Conservation (phyloP, 2,113 vertebrate genomes). For the Sander lucioperca region DNA sequence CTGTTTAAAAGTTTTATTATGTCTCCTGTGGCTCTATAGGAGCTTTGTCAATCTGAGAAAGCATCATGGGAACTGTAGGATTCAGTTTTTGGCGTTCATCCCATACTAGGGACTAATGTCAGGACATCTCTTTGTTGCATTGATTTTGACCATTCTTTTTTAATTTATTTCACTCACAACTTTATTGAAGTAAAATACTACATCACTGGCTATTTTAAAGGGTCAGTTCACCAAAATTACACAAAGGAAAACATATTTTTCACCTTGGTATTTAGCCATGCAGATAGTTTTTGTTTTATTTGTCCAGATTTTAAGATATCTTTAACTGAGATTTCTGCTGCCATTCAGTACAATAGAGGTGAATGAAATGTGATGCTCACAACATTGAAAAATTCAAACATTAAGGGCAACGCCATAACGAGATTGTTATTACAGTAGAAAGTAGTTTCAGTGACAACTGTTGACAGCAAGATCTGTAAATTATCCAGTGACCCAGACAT, state of each 20-base stretch:
- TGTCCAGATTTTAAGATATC: neutral
- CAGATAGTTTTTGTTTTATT: neutral
- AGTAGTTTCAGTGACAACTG: neutral
- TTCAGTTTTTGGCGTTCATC: neutral
- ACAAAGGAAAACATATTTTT: slow-evolving; percentile 13
- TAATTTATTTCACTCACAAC: neutral
- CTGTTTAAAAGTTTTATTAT: neutral
- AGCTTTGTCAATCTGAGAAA: neutral
- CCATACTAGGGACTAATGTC: neutral
- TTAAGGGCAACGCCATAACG: neutral
- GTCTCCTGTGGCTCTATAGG: neutral
- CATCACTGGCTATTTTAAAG: neutral
- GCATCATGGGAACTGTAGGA: neutral
- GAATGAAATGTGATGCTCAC: neutral
- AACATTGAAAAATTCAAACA: neutral
- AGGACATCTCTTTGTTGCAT: neutral
- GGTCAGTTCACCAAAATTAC: neutral
- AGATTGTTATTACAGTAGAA: neutral
- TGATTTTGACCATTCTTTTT: neutral
- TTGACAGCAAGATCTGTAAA: neutral
- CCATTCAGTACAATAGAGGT: neutral
- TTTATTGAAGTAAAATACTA: neutral
- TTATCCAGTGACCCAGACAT: neutral
- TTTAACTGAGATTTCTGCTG: neutral
- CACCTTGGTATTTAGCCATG: neutral